Evolutionary conservation across 92 coral and sea anemone genomes (phyloP).

Genomic region (Blastomussa wellsi): DNA sequence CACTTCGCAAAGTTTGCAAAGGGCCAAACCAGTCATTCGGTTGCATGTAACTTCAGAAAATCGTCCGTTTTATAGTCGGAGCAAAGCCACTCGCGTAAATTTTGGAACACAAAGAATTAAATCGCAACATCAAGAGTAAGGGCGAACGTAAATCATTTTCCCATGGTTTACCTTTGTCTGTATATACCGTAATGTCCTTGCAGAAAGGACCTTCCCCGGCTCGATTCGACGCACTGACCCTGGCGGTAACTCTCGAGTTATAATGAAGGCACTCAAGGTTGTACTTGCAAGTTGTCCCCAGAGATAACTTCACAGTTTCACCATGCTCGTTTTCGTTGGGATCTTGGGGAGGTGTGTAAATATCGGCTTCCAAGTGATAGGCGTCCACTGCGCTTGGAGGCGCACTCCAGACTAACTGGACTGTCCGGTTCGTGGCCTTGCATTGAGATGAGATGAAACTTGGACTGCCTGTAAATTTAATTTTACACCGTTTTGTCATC

Average conservation of each 20-base stretch:
- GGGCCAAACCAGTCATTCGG: no score
- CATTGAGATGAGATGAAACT: slow-evolving; percentile 67
- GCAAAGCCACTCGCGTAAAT: no score
- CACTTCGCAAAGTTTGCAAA: no score
- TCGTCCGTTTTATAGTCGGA: no score
- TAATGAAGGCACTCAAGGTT: slow-evolving; percentile 75
- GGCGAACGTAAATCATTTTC: neutral
- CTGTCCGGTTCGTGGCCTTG: slow-evolving; percentile 70
- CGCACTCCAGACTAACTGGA: slow-evolving; percentile 66
- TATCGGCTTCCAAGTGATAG: slow-evolving; percentile 68
- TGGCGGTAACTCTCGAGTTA: slow-evolving; percentile 66
- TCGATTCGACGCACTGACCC: slow-evolving; percentile 84
- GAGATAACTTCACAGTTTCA: slow-evolving; percentile 59
- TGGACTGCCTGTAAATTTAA: slow-evolving; percentile 60
- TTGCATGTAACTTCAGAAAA: no score
- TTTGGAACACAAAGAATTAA: no score
- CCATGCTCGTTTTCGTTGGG: slow-evolving; percentile 55
- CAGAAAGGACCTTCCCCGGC: slow-evolving; percentile 87
- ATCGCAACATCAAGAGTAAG: neutral
- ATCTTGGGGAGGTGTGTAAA: slow-evolving; percentile 47
- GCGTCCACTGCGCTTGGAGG: slow-evolving; percentile 86
- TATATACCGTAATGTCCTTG: slow-evolving; percentile 49
- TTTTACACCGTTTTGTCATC: neutral
- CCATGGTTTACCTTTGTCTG: slow-evolving; percentile 63
- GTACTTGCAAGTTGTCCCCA: slow-evolving; percentile 67